phyloP scores from a whole-genome alignment of 2,113 vertebrate species.

The Dunckerocampus dactyliophorus region DNA sequence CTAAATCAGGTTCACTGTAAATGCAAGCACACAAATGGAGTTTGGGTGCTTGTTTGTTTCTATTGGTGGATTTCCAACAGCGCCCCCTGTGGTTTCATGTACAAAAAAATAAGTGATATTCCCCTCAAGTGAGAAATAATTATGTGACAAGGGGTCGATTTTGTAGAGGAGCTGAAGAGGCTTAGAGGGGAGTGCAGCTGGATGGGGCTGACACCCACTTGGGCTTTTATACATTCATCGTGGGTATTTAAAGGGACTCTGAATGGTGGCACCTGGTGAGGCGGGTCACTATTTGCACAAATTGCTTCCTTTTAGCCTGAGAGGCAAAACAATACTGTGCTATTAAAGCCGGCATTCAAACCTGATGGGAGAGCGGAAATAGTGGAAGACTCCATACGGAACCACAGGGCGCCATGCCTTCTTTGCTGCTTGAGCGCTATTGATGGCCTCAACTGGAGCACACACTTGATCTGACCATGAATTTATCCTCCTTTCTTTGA shows the following conservation, averaged over 20 bases:
- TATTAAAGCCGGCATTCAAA: constrained; percentile 29
- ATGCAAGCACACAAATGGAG: not conserved
- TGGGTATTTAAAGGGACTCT: constrained; percentile 55
- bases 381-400: not conserved
- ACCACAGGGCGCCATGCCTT: constrained; percentile 1
- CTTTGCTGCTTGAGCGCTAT: not conserved
- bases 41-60: too few relatives aligned
- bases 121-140: constrained; percentile 41
- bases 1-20: not conserved
- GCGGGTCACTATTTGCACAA: constrained; percentile 52
- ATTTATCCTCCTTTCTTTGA: constrained; percentile 8
- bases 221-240: constrained; percentile 63
- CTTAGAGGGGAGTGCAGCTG: constrained; percentile 47
- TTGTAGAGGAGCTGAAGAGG: constrained; percentile 58
- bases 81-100: constrained; percentile 1
- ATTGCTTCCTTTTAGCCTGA: constrained; percentile 54
- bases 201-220: constrained; percentile 35
- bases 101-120: constrained; percentile 18
- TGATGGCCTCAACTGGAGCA: not conserved
- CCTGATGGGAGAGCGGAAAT: constrained; percentile 2
- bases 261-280: constrained; percentile 34
- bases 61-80: constrained; percentile 6
- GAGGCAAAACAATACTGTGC: constrained; percentile 54
- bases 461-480: not conserved
- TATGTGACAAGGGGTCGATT: constrained; percentile 28